Evolutionary conservation across 2,888 invertebrate species (phyloP), one percentile per base, ranked within the genome.

Genomic region (Malacosoma neustria): DNA sequence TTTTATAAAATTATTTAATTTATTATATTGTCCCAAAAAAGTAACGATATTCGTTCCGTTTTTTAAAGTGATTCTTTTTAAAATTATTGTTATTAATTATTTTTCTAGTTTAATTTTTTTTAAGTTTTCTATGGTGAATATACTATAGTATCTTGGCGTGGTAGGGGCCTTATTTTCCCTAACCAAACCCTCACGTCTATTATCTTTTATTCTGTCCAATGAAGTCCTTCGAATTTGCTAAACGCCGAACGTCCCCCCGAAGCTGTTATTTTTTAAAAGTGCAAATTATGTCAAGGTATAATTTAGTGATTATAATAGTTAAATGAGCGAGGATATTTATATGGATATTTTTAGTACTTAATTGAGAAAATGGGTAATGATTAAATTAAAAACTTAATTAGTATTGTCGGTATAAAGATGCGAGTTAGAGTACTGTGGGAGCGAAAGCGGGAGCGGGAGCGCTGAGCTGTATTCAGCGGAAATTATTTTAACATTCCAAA

Each of bases 241-340:
- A 71, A 69, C 65, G 72, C 76, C 68, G 71, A 75, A 80, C 80
- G 82, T 80, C 82, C 84, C 84, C 84, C 84, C 84, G 77, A 72
- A 77, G 81, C 74, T 74, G 60, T 70, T 63, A 55, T 60, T 56
- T 68, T 58, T 62, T 66, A 65, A 79, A 75, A 79, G 82, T 82
- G 81, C 81, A 79, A 81, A 80, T 79, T 77, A 72, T 63, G 69
- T 74, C 69, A 66, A 72, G 71, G 67, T 76, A 68, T 71, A 63
- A 65, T 68, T 71, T 71, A 77, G 70, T 69, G 69, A 69, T 69
- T 69, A 70, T 68, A 58, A 54, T 73, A 72, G 74, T 61, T 70
- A 70, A 72, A 60, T 63, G 73, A 57, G 69, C 57, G 68, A 63
- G 54, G 75, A 76, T 77, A 75, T 74, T 76, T 75, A 69, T 76